Evolutionary conservation across 2,888 invertebrate species (phyloP).

Genomic region (Odontocerum albicorne): DNA sequence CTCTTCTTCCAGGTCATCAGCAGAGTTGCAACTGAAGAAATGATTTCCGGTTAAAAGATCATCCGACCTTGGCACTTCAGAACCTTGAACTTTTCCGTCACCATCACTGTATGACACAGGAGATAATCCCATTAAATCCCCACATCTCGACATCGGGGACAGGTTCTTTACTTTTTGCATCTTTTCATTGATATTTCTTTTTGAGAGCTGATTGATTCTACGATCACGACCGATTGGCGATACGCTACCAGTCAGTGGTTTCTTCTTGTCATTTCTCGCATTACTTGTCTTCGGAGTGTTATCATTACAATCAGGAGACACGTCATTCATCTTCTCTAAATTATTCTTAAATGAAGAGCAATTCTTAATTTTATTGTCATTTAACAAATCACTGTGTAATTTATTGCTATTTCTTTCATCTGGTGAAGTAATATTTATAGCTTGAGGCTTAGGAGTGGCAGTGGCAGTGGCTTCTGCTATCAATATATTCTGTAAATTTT

Average conservation of each 20-base stretch:
- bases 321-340: constrained; percentile 9
- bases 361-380: too few species aligned
- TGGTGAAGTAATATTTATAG: not conserved
- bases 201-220: constrained; percentile 17
- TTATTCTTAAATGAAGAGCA: constrained; percentile 5
- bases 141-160: constrained; percentile 34
- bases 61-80: not conserved
- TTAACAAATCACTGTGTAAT: too few species aligned
- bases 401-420: not conserved
- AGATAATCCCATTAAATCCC: constrained; percentile 34
- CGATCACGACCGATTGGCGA: constrained; percentile 17
- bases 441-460: not conserved
- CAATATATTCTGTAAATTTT: too few species aligned
- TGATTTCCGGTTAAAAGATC: constrained; percentile 28
- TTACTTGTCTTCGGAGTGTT: constrained; percentile 16
- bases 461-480: not conserved
- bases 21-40: constrained; percentile 12
- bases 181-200: constrained; percentile 16
- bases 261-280: not conserved
- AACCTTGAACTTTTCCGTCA: not conserved
- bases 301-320: constrained; percentile 4
- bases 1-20: constrained; percentile 27
- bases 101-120: constrained; percentile 17
- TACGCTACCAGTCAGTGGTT: not conserved
- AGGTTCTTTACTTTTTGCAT: constrained; percentile 18